Conservation (phyloP, 2,797 vertebrate genomes). For the Platalea minor region DNA sequence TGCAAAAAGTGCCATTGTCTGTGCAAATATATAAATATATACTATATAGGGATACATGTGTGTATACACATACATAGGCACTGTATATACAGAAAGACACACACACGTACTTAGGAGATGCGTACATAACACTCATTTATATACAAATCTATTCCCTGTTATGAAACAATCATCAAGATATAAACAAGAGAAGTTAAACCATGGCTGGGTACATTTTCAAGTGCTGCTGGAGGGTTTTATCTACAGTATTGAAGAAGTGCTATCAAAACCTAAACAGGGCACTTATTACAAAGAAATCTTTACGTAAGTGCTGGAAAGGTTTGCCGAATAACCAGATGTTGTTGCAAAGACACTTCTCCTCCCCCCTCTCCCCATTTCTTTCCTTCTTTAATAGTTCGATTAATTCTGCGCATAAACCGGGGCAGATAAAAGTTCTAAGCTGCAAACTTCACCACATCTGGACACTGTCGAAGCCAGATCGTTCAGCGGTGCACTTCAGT, state of each 20-base stretch:
- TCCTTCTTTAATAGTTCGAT: constrained; percentile 43
- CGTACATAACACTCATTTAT: constrained; percentile 33
- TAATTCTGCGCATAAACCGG: neutral
- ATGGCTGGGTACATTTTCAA: constrained; percentile 17
- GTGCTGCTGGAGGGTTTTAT: constrained; percentile 40
- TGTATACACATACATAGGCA: neutral
- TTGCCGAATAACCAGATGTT: constrained; percentile 55
- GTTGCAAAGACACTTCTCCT: constrained; percentile 42
- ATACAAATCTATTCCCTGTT: constrained; percentile 39
- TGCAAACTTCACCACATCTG: constrained; percentile 55
- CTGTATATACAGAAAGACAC: constrained; percentile 30
- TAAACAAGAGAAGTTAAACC: constrained; percentile 57
- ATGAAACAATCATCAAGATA: constrained; percentile 54
- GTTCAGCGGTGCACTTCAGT: neutral
- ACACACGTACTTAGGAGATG: constrained; percentile 47
- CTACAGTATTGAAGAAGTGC: constrained; percentile 32
- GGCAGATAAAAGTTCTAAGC: constrained; percentile 42
- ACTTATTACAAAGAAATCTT: constrained; percentile 54
- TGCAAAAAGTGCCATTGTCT: neutral
- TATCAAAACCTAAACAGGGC: constrained; percentile 53
- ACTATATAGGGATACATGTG: neutral
- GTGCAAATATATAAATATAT: neutral
- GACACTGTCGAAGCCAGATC: constrained; percentile 23
- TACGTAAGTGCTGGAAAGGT: constrained; percentile 51
- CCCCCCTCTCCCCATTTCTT: constrained; percentile 42